These are phyloP conservation scores for Flabesymbios commensalis DNA, from an alignment of 2,888 invertebrate genomes.

Conservation along the genomic window DNA sequence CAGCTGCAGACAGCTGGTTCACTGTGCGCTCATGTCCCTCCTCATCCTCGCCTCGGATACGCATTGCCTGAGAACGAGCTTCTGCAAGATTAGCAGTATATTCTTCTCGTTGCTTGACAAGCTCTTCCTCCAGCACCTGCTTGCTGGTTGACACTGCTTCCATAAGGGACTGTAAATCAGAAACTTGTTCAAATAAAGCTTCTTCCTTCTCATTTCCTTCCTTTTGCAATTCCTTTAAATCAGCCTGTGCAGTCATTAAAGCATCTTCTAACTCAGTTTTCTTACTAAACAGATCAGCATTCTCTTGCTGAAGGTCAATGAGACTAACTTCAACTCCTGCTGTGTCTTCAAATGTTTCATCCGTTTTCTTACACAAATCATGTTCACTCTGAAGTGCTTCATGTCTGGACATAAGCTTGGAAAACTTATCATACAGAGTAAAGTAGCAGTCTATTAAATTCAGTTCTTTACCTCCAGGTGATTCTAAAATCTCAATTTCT, in stretches of 20 bases:
- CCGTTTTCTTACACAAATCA: not conserved
- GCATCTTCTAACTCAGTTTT: conserved; percentile 26
- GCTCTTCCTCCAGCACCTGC: conserved; percentile 13
- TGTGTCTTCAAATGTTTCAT: not conserved
- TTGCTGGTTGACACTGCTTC: conserved; percentile 18
- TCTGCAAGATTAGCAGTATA: conserved; percentile 11
- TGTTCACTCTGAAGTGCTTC: no score
- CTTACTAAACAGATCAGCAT: conserved; percentile 16
- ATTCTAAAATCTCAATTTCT: no score
- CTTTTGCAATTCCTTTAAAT: conserved; percentile 3
- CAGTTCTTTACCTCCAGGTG: no score
- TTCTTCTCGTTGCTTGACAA: conserved; percentile 18
- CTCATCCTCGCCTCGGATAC: not conserved
- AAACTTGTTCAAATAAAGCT: not conserved
- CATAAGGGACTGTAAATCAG: conserved; percentile 15
- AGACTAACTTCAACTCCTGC: conserved; percentile 2
- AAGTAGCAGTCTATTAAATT: no score
- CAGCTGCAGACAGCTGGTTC: conserved; percentile 13
- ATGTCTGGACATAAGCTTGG: no score
- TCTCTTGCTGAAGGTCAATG: conserved; percentile 25
- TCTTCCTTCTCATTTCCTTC: not conserved
- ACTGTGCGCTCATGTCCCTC: conserved; percentile 1
- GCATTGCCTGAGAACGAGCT: conserved; percentile 12
- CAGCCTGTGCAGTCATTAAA: conserved; percentile 16
- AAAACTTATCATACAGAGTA: no score